Conservation (phyloP, 64 coral and sea anemone genomes). For the Pachyseris speciosa region DNA sequence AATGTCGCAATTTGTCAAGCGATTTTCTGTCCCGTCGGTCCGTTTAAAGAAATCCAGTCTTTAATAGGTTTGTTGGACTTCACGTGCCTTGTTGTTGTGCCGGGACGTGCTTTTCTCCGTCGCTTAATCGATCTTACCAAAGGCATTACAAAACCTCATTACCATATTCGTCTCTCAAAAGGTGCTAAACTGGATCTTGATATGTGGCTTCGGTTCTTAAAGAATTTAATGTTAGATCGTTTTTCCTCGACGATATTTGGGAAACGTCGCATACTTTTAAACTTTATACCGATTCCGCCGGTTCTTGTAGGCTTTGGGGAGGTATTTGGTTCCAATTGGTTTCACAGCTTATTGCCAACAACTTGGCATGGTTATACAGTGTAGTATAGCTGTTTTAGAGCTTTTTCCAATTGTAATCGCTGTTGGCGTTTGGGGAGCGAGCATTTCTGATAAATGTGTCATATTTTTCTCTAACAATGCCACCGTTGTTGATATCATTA, state of each 20-base stretch:
- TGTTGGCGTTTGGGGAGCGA: too few species aligned
- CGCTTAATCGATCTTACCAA: constrained; percentile 28
- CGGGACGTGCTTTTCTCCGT: constrained; percentile 17
- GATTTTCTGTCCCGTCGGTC: neutral
- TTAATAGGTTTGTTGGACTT: constrained; percentile 27
- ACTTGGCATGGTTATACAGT: too few species aligned
- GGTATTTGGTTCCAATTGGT: too few species aligned
- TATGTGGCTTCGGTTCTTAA: neutral
- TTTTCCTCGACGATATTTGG: too few species aligned
- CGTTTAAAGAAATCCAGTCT: constrained; percentile 16
- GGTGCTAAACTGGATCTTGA: neutral
- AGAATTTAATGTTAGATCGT: neutral
- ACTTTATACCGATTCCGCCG: too few species aligned
- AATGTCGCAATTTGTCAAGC: neutral
- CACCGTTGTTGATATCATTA: neutral
- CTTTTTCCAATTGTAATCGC: too few species aligned
- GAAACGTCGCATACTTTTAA: too few species aligned
- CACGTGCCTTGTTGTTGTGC: constrained; percentile 16
- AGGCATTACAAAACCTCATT: neutral
- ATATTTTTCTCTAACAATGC: too few species aligned
- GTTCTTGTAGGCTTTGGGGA: too few species aligned
- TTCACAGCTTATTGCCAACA: too few species aligned
- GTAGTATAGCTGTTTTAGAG: too few species aligned
- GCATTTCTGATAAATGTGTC: too few species aligned
- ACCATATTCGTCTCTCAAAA: neutral